Percentiles rank a stretch among this genome's conserved stretches.
Conservation (phyloP, 2,888 invertebrate genomes). For the Thereva unica region DNA sequence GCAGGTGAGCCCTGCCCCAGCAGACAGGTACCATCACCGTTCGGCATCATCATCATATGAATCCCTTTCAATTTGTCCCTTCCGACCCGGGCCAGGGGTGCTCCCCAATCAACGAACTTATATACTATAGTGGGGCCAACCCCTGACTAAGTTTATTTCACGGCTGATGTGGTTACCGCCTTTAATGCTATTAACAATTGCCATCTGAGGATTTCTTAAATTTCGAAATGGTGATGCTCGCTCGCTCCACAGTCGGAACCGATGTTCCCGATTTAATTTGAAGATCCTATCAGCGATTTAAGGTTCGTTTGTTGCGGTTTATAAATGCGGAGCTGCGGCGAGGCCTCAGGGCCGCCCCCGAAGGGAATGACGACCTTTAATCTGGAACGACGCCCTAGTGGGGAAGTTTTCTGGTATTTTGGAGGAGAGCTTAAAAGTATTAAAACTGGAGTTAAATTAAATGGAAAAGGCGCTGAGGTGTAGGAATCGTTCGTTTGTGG, state of each 20-base stretch:
- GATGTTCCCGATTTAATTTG: conserved; percentile 1
- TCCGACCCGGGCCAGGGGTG: background rate
- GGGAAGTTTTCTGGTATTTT: conserved; percentile 17
- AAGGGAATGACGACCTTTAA: conserved; percentile 28
- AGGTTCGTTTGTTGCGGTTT: conserved; percentile 10
- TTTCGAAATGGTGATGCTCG: conserved; percentile 15
- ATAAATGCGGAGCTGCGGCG: too few species aligned
- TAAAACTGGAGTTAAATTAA: conserved; percentile 27
- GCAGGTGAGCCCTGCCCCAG: too few species aligned
- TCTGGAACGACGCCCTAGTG: conserved; percentile 5
- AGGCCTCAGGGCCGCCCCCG: background rate
- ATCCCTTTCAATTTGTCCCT: conserved; percentile 9
- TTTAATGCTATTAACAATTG: conserved; percentile 19
- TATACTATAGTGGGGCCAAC: too few species aligned
- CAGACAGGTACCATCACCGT: too few species aligned
- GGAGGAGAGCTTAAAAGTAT: conserved; percentile 13
- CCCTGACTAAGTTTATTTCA: conserved; percentile 10
- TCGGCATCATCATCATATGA: background rate
- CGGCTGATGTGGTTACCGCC: conserved; percentile 16
- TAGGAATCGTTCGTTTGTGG: background rate
- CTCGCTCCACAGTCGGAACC: conserved; percentile 8
- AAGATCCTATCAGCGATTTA: conserved; percentile 7
- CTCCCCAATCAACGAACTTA: too few species aligned
- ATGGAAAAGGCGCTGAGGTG: background rate
- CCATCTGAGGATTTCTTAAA: conserved; percentile 3